Base-by-base conservation (phyloP, 2,888 invertebrate species). In the Pomacea canaliculata region DNA sequence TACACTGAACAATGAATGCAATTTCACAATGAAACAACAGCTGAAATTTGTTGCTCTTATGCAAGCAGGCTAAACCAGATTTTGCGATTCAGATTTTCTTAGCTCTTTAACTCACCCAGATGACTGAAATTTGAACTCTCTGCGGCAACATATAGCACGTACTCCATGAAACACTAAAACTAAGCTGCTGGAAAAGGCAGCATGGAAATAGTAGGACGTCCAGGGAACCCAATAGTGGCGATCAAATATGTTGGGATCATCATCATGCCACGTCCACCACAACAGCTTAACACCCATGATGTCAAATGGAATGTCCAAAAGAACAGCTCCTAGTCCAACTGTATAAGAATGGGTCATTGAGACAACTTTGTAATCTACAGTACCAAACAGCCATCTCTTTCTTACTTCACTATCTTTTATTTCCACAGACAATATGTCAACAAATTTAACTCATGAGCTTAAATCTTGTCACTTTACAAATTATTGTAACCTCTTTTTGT, bases 161-260 rank as follows among this genome's bases (percentile, higher is more conserved):
- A 92, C 91, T 9, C 92, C 92, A 78, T 93, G 93, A 89, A 95
- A 94, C 87, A 94, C 93, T 87, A 93, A 94, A 23, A 92, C 93
- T 87, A 95, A 94, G 81, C 94, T 94, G 0, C 94, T 93, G 0
- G 95, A 93, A 87, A 95, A 95, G 0, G 94, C 91, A 0, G 94
- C 93, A 88, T 96, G 95, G 92, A 96, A 96, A 88, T 95, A 95
- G 91, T 95, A 96, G 0, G 95, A 95, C 87, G 94, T 95, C 94
- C 94, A 95, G 0, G 96, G 96, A 46, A 96, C 95, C 94, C 94
- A 95, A 90, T 95, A 95, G 89, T 94, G 94, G 65, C 95, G 92
- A 88, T 95, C 95, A 81, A 88, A 92, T 78, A 92, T 91, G 86
- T 92, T 92, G 51, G 92, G 92, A 78, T 92, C 92, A 5, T 92